Conservation (phyloP, 2,888 invertebrate genomes). For the Aleiodes alternator region DNA sequence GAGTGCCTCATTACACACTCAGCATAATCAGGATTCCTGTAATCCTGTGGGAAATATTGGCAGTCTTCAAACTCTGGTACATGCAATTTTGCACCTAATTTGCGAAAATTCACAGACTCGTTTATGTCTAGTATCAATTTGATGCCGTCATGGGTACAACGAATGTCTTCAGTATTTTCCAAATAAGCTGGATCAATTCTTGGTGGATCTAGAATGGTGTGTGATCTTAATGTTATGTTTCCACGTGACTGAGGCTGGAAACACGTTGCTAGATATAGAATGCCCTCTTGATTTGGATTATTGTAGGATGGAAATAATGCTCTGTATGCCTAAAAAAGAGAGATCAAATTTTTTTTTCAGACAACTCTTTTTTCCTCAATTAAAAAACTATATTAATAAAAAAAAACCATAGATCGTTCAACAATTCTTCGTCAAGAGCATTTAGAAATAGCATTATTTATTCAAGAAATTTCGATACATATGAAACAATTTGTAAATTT, state of each 20-base stretch:
- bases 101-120: conserved; percentile 78
- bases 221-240: conserved; percentile 78
- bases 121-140: conserved; percentile 78
- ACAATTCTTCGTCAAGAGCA: too few relatives aligned
- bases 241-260: conserved; percentile 85
- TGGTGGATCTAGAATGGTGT: conserved; percentile 80
- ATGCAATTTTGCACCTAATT: conserved; percentile 81
- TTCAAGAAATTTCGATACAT: too few relatives aligned
- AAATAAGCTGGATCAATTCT: conserved; percentile 87
- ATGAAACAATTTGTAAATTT: too few relatives aligned
- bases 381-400: too few relatives aligned
- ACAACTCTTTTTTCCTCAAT: too few relatives aligned
- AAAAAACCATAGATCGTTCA: too few relatives aligned
- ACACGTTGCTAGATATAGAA: conserved; percentile 82
- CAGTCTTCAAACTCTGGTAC: conserved; percentile 82
- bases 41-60: conserved; percentile 76
- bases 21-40: conserved; percentile 77
- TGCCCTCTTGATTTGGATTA: conserved; percentile 81
- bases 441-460: too few relatives aligned
- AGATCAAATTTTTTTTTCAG: background rate
- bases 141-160: conserved; percentile 81
- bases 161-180: conserved; percentile 79
- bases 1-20: conserved; percentile 81
- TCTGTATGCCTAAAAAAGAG: conserved; percentile 78
- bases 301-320: conserved; percentile 82